Evolutionary conservation across 2,888 invertebrate species (phyloP), one percentile per base, ranked within the genome.

Genomic region (Patella ulyssiponensis): DNA sequence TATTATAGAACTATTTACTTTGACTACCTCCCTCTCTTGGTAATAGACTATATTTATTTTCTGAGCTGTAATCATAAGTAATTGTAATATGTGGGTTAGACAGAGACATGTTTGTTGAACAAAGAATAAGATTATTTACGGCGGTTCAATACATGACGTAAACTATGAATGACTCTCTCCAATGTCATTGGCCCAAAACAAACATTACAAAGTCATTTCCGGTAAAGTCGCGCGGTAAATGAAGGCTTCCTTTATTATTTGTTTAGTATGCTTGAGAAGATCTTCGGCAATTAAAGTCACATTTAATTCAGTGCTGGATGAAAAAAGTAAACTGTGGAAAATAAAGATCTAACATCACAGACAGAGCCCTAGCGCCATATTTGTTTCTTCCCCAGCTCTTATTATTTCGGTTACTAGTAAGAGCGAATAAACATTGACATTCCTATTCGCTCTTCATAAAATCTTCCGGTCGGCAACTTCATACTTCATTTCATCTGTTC

Each of bases 381-480:
- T 64, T 20, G 20, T 64, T 64, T 64, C 64, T 11, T 12, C 23
- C 23, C 64, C 9, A 20, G 64, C 20, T 64, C 23, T 11, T 23
- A 64, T 64, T 64, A 23, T 12, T 3, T 64, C 64, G 20, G 2
- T 23, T 20, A 12, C 20, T 20, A 64, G 64, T 44, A 44, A 64
- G 64, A 23, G 23, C 11, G 64, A 64, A 64, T 23, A 64, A 64
- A 64, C 64, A 64, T 64, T 64, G 64, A 64, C 64, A 23, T 64
- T 64, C 64, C 64, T 64, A 23, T 64, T 64, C 64, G 64, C 64
- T 64, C 64, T 11, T 12, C 20, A 20, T 64, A 20, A 64, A 64
- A 64, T 64, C 12, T 64, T 64, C 64, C 64, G 64, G 64, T 64
- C 23, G 64, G 64, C 64, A 64, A 64, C 20, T 20, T 64, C 64